Evolutionary conservation across 2,113 vertebrate genomes (phyloP), one percentile per base, ranked within the genome.

Genomic region (Sinocyclocheilus rhinocerous): DNA sequence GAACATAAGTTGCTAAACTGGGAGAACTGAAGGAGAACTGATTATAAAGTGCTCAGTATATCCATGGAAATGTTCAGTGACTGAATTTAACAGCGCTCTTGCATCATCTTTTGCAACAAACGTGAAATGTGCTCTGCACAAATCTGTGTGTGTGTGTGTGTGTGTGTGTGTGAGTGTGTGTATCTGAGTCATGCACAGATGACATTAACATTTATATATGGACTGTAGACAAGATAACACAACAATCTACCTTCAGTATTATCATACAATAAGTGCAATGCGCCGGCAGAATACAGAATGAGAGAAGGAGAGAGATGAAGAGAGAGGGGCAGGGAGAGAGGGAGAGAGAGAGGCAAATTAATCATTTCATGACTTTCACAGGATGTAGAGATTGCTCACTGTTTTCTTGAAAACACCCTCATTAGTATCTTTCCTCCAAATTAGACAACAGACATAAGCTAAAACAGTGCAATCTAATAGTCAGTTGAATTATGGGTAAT

Each of bases 311-410:
- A 67, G 26, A 52, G 82, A 84, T 8, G 10, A 39, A 77, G 22
- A 79, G 77, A 78, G 57, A 70, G 48, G 22, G 36, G 6, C 26
- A 61, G 33, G 26, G 73, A 61, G 36, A 18, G n/a, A 72, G 36
- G 24, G 79, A 26, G 26, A 26, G 26, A 61, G 45, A 22, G 57
- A 70, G 55, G 36, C 50, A 79, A 76, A 45, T 57, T 78, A 83
- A 86, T 86, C 70, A 88, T 83, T 88, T 78, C 80, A 78, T 83
- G 76, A 61, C 75, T 88, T 81, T 84, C 85, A 75, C 84, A 55
- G 76, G 84, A 85, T 82, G 67, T 55, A 85, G 76, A 82, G 59
- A 73, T 57, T 85, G 69, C 52, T 86, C 85, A 75, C 82, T 84
- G 67, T 72, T 45, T 69, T 83, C 61, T 26, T 76, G 81, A 86